These are phyloP conservation scores for Chelon auratus DNA, from an alignment of 2,797 vertebrate species.

Conservation along the genomic window DNA sequence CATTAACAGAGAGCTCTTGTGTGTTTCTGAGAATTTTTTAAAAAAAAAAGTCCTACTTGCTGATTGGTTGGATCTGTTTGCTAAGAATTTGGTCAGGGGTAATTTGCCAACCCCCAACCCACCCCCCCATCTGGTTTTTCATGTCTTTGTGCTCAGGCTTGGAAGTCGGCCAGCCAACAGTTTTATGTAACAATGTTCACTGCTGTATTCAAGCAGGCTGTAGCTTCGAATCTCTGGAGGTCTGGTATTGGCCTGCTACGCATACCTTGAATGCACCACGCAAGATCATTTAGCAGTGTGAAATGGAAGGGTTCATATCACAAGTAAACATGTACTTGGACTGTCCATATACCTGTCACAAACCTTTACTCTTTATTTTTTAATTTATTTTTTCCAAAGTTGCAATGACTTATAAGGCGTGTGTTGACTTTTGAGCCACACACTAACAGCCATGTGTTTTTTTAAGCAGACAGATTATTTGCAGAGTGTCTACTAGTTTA, in stretches of 20 bases:
- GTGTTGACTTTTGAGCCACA: not conserved
- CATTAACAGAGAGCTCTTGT: not conserved
- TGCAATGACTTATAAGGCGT: not conserved
- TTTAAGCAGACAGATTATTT: slow-evolving; percentile 1
- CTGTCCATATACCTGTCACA: not conserved
- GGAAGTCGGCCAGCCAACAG: slow-evolving; percentile 12
- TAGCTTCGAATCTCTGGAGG: slow-evolving; percentile 5
- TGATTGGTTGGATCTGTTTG: slow-evolving; percentile 40
- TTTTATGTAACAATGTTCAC: slow-evolving; percentile 43
- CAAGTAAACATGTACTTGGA: slow-evolving; percentile 5
- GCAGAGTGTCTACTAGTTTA: not conserved
- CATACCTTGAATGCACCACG: slow-evolving; percentile 31
- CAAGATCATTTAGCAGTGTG: slow-evolving; percentile 1
- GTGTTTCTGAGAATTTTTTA: not conserved
- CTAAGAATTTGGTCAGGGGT: slow-evolving; percentile 24
- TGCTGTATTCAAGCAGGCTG: slow-evolving; percentile 20
- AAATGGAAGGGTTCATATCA: slow-evolving; percentile 2
- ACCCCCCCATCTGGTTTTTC: slow-evolving; percentile 35
- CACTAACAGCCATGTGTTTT: not conserved
- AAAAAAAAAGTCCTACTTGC: not conserved
- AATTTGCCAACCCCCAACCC: slow-evolving; percentile 13
- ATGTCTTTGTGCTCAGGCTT: slow-evolving; percentile 29
- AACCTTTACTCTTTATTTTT: not conserved
- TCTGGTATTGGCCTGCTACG: slow-evolving; percentile 16
- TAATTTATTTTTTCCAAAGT: not conserved